Conservation (phyloP, 2,113 vertebrate genomes). For the Coracopsis vasa region DNA sequence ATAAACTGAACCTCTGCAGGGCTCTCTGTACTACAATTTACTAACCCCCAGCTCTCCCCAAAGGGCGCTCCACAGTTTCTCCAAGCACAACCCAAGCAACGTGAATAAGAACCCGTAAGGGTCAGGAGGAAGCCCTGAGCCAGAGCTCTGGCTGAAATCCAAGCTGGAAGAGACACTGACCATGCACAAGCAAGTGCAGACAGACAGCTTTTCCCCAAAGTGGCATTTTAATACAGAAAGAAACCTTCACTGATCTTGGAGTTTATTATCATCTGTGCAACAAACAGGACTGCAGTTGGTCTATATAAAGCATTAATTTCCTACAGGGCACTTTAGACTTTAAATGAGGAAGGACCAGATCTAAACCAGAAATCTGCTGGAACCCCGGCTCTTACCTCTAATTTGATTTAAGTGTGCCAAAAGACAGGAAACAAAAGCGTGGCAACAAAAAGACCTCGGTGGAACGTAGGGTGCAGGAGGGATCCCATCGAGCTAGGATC, state of each 20-base stretch:
- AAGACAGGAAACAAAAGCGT: constrained; percentile 23
- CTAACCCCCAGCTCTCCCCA: background rate
- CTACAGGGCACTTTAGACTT: constrained; percentile 41
- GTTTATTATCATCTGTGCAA: constrained; percentile 53
- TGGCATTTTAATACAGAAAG: constrained; percentile 60
- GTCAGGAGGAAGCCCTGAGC: background rate
- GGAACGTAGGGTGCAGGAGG: background rate
- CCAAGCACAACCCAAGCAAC: background rate
- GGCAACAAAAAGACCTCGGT: background rate
- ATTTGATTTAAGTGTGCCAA: constrained; percentile 14
- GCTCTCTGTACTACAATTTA: background rate
- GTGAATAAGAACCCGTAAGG: background rate
- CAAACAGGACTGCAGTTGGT: constrained; percentile 49
- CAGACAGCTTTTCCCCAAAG: constrained; percentile 37
- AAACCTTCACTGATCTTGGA: constrained; percentile 33
- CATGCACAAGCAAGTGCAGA: background rate
- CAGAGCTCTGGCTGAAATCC: constrained; percentile 16
- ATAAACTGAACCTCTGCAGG: background rate
- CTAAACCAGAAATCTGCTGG: constrained; percentile 47
- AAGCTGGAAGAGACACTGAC: constrained; percentile 28
- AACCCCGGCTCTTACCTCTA: constrained; percentile 25
- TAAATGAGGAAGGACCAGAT: constrained; percentile 48
- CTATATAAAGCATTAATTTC: constrained; percentile 38
- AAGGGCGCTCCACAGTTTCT: background rate
- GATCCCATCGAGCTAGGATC: background rate